Evolutionary conservation across 2,113 vertebrate species (phyloP), one percentile per base, ranked within the genome.

Genomic region (Ciconia maguari): DNA sequence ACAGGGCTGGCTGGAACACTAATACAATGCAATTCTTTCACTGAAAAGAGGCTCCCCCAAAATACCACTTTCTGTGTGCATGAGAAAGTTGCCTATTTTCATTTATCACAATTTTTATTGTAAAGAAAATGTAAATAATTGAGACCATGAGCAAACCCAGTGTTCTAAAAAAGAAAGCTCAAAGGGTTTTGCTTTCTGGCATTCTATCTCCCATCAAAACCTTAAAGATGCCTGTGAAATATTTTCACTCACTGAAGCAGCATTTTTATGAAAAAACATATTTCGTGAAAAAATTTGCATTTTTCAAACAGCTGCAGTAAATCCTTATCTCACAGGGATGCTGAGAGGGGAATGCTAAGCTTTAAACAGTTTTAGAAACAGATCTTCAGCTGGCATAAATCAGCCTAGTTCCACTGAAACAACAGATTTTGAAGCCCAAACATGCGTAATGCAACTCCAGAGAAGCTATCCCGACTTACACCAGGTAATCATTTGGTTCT

Each of bases 301-400:
- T 96, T 97, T 44, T 80, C 89, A 58, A 95, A 64, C 94, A 95
- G 93, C 97, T 94, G 93, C 89, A 91, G 79, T 96, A 97, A 97
- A 97, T 96, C 91, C 94, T 91, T 27, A 82, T 89, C 95, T 91
- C 75, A 0, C 70, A 90, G 75, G 70, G 83, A 44, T 89, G 89
- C 93, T 34, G 61, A 79, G 69, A 71, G 65, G 72, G 69, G 95
- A 85, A 55, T 38, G 7, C 71, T 77, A 20, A 89, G 94, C 91
- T 93, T 66, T 62, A 64, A 94, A 79, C 81, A 88, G 71, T 91
- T 95, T 88, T 65, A 95, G 83, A 61, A 89, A 61, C 12, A 1
- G 51, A 71, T 68, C 77, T 90, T 92, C 76, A 46, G 65, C 94
- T n/a, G 30, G 32, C 70, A 74, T 74, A 93, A 94, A 94, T 93